Conservation (phyloP, 2,797 vertebrate species). For the Crocodylus rhombifer region DNA sequence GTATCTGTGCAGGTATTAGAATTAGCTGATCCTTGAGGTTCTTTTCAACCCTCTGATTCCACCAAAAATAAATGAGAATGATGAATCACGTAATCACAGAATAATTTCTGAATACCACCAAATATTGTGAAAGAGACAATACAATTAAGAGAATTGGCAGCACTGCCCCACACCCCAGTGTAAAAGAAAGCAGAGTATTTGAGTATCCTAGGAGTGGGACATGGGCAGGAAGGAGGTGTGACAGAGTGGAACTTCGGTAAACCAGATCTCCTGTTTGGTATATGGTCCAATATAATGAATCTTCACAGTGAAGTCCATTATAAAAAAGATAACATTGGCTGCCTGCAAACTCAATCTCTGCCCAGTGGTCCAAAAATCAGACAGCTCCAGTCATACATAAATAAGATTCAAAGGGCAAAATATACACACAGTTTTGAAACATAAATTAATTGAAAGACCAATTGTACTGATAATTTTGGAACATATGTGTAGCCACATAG, state of each 20-base stretch:
- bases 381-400: background rate
- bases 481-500: background rate
- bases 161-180: background rate
- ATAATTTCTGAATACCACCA: background rate
- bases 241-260: background rate
- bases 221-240: background rate
- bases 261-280: background rate
- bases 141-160: background rate
- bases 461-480: background rate
- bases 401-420: slow-evolving; percentile 4
- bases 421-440: background rate
- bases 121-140: background rate
- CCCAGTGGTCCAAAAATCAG: background rate
- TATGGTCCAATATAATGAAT: background rate
- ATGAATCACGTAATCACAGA: no score
- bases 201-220: background rate
- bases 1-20: no score
- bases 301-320: no score
- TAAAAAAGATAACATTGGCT: background rate
- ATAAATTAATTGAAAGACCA: background rate
- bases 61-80: no score
- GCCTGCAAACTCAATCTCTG: background rate
- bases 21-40: no score
- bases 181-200: background rate
- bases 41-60: no score